Base-by-base conservation (phyloP, 1,140 invertebrate genomes). In the Danaus plexippus region DNA sequence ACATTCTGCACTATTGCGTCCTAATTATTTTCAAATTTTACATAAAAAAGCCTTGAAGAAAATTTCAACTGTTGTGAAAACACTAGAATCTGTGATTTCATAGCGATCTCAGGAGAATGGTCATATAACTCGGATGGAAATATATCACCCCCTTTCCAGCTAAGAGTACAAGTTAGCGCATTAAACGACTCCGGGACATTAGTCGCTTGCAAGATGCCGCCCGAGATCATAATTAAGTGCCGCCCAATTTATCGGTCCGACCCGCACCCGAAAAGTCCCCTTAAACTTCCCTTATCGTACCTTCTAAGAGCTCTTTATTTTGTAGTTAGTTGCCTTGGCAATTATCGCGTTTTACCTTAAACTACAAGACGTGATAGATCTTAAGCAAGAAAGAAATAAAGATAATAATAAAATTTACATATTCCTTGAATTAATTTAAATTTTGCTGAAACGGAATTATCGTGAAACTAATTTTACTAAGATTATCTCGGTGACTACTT, bases 171-270 rank as follows among this genome's bases (percentile, higher is more conserved):
- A 87, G 84, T 87, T 87, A 77, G 80, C 81, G 80, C 81, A 87
- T 85, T 87, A 87, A 85, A 85, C 77, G 80, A 87, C 64, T 85
- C 79, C 71, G 78, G 80, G 74, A 80, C 77, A 87, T 85, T 86
- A 86, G 81, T 75, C 81, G 80, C 73, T 71, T 85, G 84, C 81
- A 87, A 87, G 81, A 87, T 85, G 84, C 84, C 81, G 81, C 79
- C 76, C 80, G 73, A 85, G 80, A 87, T 87, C 80, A 85, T 87
- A 87, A 87, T 87, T 87, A 87, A 87, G 78, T 85, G 83, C 78
- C 81, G 78, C 80, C 83, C 81, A 81, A 87, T 87, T 85, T 87
- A 87, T 87, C 79, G 83, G 81, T 69, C 71, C 77, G 78, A 79
- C 78, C 79, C 77, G 77, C 69, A 69, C 77, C 77, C 80, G 68